phyloP scores from a whole-genome alignment of 2,888 invertebrate species.

The Acronicta alni region DNA sequence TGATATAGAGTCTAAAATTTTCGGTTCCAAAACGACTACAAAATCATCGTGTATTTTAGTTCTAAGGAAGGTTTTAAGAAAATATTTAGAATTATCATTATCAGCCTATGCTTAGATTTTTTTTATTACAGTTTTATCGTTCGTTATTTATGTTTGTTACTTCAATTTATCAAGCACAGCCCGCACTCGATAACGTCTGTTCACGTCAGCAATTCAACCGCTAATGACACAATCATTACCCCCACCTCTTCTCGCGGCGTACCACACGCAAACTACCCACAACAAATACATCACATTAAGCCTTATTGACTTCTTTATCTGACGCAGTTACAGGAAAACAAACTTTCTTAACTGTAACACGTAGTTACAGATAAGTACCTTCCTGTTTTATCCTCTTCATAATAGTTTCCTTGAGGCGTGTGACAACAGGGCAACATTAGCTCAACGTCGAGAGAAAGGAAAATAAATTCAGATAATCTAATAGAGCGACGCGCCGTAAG shows the following conservation, averaged over 20 bases:
- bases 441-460: conserved; percentile 62
- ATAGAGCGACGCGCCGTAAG: conserved; percentile 66
- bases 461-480: conserved; percentile 81
- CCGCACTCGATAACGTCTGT: conserved; percentile 17
- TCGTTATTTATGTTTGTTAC: background rate
- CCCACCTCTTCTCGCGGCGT: conserved; percentile 17
- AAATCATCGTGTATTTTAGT: no score
- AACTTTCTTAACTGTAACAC: conserved; percentile 56
- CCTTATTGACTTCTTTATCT: conserved; percentile 51
- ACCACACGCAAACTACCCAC: conserved; percentile 33
- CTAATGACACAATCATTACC: conserved; percentile 40
- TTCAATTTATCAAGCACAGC: conserved; percentile 20
- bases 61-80: no score
- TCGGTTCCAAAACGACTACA: no score
- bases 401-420: conserved; percentile 58
- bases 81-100: no score
- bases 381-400: conserved; percentile 61
- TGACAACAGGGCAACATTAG: conserved; percentile 61
- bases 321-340: conserved; percentile 52
- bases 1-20: no score
- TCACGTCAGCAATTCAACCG: conserved; percentile 26
- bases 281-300: conserved; percentile 49
- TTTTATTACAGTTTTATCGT: background rate
- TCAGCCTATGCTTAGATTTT: conserved; percentile 1
- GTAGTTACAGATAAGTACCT: conserved; percentile 56